Base-by-base conservation (phyloP, 2,888 invertebrate genomes). In the Camponotus fellah region DNA sequence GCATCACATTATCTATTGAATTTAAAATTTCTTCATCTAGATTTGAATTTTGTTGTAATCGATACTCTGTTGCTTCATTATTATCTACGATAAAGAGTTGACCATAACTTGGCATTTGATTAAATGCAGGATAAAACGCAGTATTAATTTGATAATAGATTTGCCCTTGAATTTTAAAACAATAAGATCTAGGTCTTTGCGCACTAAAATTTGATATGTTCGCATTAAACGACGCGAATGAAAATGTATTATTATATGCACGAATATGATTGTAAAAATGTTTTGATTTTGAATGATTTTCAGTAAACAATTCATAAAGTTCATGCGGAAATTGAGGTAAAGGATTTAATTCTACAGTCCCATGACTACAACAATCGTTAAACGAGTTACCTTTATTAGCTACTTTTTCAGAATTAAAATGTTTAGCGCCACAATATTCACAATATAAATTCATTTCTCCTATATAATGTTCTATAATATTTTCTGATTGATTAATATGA, bases 331-430 rank as follows among this genome's bases (percentile, higher is more conserved):
- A 17, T 68, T 68, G 68, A 0, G 17, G 5, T 68, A 68, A 17
- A 66, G 43, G 2, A 46, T 46, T 2, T 26, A 66, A 49, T 0
- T 68, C 17, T 32, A 68, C 10, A 32, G 46, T 14, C 0, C 32
- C 46, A 68, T 68, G 68, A 2, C 2, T 68, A 5, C 46, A 68
- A 10, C 46, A 46, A 68, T 68, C 40, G 6, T 65, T 46, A 46
- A 68, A 68, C 0, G 17, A 68, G 9, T 68, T 68, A 8, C 4
- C 0, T 12, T 65, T 46, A 46, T 68, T 68, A 68, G 17, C 26
- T 68, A 62, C 8, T 68, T 68, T 68, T 68, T 68, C 68, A 43
- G 68, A 46, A 14, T 17, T 66, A 46, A 66, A 66, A 32, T 66
- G 26, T 66, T 46, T 66, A 1, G 17, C 66, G 9, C 26, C 46